Conservation (phyloP, 1,140 invertebrate genomes). For the Elysia chlorotica region DNA sequence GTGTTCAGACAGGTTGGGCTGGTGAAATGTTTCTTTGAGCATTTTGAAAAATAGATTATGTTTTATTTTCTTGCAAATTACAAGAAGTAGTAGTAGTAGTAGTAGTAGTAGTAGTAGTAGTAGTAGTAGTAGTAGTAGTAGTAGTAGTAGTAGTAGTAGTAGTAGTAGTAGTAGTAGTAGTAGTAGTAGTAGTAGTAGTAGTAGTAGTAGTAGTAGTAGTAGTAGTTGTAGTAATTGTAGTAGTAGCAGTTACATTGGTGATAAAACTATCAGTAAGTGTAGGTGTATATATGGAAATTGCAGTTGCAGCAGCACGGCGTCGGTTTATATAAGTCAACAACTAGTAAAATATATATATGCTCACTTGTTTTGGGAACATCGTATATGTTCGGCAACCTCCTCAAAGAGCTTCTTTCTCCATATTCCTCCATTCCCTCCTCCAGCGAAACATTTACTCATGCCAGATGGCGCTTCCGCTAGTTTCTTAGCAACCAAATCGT, state of each 20-base stretch:
- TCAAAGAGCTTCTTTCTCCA: slow-evolving; percentile 66
- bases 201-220: no score
- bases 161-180: no score
- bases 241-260: background rate
- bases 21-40: no score
- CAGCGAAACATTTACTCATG: slow-evolving; percentile 41
- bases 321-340: background rate
- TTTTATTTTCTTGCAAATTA: no score
- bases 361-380: slow-evolving; percentile 53
- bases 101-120: no score
- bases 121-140: no score
- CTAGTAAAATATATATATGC: background rate
- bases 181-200: no score
- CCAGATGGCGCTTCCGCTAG: slow-evolving; percentile 58
- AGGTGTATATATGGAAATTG: background rate
- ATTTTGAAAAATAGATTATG: no score
- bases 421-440: slow-evolving; percentile 68
- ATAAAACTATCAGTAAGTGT: background rate
- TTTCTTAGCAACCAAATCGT: slow-evolving; percentile 30
- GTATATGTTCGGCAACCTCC: slow-evolving; percentile 65
- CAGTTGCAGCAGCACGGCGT: background rate
- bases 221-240: background rate
- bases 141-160: no score
- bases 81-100: no score
- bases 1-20: no score